Conservation (phyloP, 2,797 vertebrate species). For the Liasis olivaceus region DNA sequence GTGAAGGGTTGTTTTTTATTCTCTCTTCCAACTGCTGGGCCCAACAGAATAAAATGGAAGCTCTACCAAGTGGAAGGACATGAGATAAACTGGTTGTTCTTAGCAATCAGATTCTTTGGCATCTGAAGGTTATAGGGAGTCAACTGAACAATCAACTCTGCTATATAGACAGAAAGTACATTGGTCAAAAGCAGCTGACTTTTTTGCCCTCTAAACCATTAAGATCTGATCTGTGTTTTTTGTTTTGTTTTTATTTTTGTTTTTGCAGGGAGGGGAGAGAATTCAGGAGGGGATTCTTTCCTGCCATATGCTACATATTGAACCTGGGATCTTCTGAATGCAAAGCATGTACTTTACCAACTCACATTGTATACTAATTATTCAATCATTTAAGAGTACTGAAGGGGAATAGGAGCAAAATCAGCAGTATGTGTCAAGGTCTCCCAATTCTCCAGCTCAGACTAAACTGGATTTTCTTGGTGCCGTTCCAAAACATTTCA, state of each 20-base stretch:
- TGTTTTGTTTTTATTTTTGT: no score
- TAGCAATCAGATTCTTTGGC: not conserved
- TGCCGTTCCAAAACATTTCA: not conserved
- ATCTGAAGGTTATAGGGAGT: not conserved
- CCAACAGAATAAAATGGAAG: not conserved
- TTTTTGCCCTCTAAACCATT: not conserved
- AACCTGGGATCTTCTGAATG: not conserved
- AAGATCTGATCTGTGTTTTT: not conserved
- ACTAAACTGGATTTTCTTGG: slow-evolving; percentile 15
- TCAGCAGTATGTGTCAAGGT: slow-evolving; percentile 4
- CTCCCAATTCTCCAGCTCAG: slow-evolving; percentile 7
- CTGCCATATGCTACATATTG: not conserved
- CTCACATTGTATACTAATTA: not conserved
- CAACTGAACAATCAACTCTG: not conserved
- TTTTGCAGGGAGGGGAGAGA: not conserved
- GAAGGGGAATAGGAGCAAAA: slow-evolving; percentile 2
- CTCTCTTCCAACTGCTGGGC: not conserved
- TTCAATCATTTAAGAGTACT: not conserved
- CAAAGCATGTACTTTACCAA: not conserved
- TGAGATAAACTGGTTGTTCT: not conserved
- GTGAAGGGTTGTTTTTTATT: not conserved
- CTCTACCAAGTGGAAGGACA: not conserved
- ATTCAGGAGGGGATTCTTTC: not conserved
- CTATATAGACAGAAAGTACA: not conserved
- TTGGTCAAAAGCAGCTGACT: not conserved